A percentile compares a stretch with the other conserved stretches of the same genome.
Conservation (phyloP, 2,113 vertebrate genomes). For the Hyperopisus bebe region DNA sequence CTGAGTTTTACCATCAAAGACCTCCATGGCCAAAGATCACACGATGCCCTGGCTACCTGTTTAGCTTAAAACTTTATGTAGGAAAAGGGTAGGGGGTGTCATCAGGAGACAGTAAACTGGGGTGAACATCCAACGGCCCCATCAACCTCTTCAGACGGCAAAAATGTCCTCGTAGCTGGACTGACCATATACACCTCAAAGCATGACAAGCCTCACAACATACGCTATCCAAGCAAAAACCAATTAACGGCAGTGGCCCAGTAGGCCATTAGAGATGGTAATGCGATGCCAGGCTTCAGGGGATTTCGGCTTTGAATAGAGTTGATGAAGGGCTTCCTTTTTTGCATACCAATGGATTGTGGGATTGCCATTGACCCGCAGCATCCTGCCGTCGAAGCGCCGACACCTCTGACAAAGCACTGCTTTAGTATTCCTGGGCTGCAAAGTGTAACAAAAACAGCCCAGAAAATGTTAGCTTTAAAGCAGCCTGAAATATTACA, state of each 20-base stretch:
- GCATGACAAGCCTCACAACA: neutral
- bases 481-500: neutral
- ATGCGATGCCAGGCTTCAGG: neutral
- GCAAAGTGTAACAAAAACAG: neutral
- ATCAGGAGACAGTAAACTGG: neutral
- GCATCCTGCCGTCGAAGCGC: neutral
- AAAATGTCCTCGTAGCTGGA: neutral
- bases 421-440: neutral
- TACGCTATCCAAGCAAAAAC: neutral
- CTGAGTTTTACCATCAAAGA: neutral
- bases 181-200: neutral
- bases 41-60: neutral
- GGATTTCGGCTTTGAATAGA: slow-evolving; percentile 12
- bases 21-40: neutral
- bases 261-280: neutral
- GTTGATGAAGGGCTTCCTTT: slow-evolving; percentile 2
- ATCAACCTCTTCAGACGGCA: neutral
- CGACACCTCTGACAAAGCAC: neutral
- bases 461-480: too few relatives aligned
- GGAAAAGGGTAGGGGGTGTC: neutral
- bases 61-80: neutral
- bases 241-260: neutral
- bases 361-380: slow-evolving; percentile 10
- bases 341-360: slow-evolving; percentile 16
- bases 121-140: neutral